phyloP scores from a whole-genome alignment of 1,140 invertebrate genomes.

The Ladona fulva region DNA sequence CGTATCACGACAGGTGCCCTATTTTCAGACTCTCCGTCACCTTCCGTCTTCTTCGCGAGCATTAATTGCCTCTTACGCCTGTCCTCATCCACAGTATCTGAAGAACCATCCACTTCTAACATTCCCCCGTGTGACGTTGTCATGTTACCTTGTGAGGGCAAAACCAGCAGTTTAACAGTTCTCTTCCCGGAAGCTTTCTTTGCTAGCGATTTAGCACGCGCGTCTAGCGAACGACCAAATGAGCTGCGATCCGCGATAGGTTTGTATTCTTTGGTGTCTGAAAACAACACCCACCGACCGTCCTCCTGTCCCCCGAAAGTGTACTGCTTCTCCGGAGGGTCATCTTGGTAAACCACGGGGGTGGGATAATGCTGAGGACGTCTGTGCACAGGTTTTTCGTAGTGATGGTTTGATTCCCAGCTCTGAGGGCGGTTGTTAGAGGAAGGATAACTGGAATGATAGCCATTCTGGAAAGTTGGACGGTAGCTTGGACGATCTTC shows the following conservation, averaged over 20 bases:
- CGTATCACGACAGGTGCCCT: neutral
- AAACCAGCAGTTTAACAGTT: conserved; percentile 53
- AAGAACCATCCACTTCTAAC: conserved; percentile 60
- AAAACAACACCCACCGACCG: conserved; percentile 65
- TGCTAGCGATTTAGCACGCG: conserved; percentile 9
- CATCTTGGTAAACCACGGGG: neutral
- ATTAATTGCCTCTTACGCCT: neutral
- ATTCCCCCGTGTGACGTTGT: conserved; percentile 65
- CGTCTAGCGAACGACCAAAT: conserved; percentile 32
- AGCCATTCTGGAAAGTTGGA: neutral
- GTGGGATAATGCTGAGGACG: neutral
- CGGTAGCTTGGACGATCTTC: conserved; percentile 30
- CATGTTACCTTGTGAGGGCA: conserved; percentile 55
- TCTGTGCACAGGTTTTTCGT: neutral
- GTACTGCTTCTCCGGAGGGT: neutral
- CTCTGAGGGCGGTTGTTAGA: conserved; percentile 1
- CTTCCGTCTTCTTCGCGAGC: neutral
- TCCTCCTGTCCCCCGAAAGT: conserved; percentile 42
- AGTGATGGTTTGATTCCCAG: neutral
- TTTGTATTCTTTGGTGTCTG: conserved; percentile 64
- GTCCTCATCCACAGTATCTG: conserved; percentile 52
- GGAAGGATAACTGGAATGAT: neutral
- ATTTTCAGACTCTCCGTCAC: neutral
- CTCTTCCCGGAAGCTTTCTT: conserved; percentile 18
- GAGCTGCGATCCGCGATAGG: conserved; percentile 29